Percentiles rank a stretch among this genome's conserved stretches.
phyloP scores from a whole-genome alignment of 2,113 vertebrate genomes.

The Megaceryle maxima region DNA sequence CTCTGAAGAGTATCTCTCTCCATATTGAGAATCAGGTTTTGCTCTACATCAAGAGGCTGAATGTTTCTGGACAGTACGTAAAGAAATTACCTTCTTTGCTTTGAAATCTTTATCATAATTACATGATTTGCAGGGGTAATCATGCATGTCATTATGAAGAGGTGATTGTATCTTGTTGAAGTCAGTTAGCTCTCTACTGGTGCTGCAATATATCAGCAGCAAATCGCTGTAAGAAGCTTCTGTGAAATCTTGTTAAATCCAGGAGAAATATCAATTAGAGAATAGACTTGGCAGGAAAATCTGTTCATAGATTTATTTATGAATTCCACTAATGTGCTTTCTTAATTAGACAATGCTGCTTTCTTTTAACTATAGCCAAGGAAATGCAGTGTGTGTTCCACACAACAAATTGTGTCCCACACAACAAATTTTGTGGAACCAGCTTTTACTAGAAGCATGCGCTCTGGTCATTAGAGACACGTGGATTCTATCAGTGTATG shows the following conservation, averaged over 20 bases:
- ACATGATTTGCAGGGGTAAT: slow-evolving; percentile 1
- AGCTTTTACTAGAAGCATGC: background rate
- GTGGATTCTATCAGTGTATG: background rate
- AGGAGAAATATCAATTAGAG: background rate
- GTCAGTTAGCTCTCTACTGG: background rate
- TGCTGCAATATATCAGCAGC: background rate
- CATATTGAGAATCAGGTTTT: background rate
- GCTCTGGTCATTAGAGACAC: background rate
- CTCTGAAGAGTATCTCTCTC: background rate
- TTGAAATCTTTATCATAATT: slow-evolving; percentile 42
- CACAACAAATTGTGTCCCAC: background rate
- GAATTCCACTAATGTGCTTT: background rate
- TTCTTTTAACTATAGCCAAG: background rate
- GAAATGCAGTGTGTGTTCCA: background rate
- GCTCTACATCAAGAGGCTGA: background rate
- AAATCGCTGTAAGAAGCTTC: background rate
- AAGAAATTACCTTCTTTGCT: slow-evolving; percentile 5
- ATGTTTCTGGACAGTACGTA: background rate
- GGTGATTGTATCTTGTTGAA: background rate
- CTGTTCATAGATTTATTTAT: background rate
- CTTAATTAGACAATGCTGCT: background rate
- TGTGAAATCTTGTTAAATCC: background rate
- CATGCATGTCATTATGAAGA: background rate
- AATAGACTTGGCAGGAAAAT: background rate
- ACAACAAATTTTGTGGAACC: background rate